Base-by-base conservation (phyloP, 2,113 vertebrate species). In the Vulpes ferrilata region DNA sequence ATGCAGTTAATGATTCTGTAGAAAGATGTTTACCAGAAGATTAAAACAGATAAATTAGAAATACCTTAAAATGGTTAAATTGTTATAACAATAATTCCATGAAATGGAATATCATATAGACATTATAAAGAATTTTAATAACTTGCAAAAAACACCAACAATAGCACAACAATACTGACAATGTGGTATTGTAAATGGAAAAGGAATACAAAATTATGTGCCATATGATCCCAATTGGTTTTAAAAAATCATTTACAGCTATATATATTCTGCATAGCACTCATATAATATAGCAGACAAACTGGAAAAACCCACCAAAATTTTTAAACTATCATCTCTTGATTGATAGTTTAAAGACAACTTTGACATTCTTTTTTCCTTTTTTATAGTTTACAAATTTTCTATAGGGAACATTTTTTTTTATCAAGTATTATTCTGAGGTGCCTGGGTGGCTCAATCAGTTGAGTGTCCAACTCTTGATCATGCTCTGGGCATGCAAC, bases 61-160 rank as follows among this genome's bases (percentile, higher is more conserved):
- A 64, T 69, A 94, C 82, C 32, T 35, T 55, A 79, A 59, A 55
- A 90, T 53, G 25, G 43, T 84, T 27, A 48, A 48, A 82, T 69
- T 35, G 27, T 64, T 82, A 84, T 87, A 7, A 69, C 16, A 69
- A 80, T 65, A 55, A 19, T 65, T 35, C 62, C 23, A 55, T 90
- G n/a, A 79, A 93, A 82, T 80, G 16, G 23, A 87, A 79, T 89
- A 90, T 95, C 80, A 93, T 22, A n/a, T 51, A 25, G 1, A 23
- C 7, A 78, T 92, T 82, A 79, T 16, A 83, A 81, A 76, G n/a
- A 96, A 93, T 92, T 93, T 84, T 35, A 85, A 65, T 85, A 83
- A 93, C 7, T 55, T 62, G 51, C 74, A 92, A 23, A 69, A 87
- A 93, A 69, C 1, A n/a, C 22, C 71, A 71, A 57, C 16, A 90